Conservation (phyloP, 1,140 invertebrate species). For the Bombus huntii region DNA sequence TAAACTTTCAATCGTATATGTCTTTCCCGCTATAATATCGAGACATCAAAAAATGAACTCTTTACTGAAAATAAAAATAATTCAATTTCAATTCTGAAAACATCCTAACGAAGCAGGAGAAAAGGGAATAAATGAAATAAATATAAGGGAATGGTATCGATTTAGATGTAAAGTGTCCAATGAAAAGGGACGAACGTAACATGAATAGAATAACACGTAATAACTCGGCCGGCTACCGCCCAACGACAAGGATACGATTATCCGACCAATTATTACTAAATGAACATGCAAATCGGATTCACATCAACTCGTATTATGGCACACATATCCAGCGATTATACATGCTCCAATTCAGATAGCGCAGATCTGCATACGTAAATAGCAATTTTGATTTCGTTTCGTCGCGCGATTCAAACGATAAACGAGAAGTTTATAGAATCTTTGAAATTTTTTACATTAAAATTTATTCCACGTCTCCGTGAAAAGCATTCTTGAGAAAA, state of each 20-base stretch:
- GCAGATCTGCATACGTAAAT: background rate
- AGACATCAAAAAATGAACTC: too few species aligned
- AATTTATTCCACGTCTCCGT: too few species aligned
- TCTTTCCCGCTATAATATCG: too few species aligned
- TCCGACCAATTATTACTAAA: slow-evolving; percentile 32
- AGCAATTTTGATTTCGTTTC: background rate
- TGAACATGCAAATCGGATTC: slow-evolving; percentile 40
- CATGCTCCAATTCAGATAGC: background rate
- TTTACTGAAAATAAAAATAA: background rate
- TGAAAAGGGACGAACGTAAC: background rate
- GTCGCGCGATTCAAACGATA: background rate
- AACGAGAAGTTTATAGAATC: background rate
- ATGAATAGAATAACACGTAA: slow-evolving; percentile 2
- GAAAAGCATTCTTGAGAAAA: background rate
- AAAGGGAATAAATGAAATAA: background rate
- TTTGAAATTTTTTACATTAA: background rate
- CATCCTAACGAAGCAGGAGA: too few species aligned
- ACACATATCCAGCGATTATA: slow-evolving; percentile 9
- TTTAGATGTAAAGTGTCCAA: background rate
- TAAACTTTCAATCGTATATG: too few species aligned
- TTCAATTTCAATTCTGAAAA: background rate
- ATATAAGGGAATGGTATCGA: background rate
- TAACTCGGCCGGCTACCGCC: slow-evolving; percentile 2
- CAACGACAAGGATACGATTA: slow-evolving; percentile 22
- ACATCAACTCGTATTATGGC: slow-evolving; percentile 14